Evolutionary conservation across 2,113 vertebrate genomes (phyloP).

Genomic region (Alethe diademata): DNA sequence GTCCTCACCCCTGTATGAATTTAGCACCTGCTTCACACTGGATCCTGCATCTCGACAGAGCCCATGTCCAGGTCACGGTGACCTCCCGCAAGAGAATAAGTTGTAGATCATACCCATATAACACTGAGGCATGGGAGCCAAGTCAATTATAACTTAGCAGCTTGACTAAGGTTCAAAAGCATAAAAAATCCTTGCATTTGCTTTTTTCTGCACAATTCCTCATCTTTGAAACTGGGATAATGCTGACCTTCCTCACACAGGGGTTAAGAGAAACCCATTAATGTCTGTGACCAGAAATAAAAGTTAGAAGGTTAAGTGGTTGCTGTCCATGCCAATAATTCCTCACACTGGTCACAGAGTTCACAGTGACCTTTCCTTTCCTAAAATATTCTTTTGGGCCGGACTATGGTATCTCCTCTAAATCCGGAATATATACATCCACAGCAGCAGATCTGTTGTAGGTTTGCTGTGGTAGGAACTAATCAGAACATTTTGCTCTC

Average conservation of each 20-base stretch:
- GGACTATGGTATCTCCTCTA: background rate
- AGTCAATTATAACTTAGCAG: background rate
- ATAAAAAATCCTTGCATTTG: background rate
- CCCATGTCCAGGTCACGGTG: background rate
- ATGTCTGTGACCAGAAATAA: slow-evolving; percentile 30
- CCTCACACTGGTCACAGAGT: background rate
- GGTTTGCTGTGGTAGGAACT: background rate
- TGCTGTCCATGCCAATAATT: slow-evolving; percentile 16
- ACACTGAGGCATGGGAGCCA: background rate
- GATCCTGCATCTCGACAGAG: background rate
- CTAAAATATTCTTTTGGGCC: background rate
- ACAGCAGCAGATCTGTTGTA: background rate
- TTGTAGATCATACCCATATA: background rate
- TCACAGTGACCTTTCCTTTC: slow-evolving; percentile 27
- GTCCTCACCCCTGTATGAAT: background rate
- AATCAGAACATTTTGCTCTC: background rate
- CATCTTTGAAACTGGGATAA: background rate
- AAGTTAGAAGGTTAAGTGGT: slow-evolving; percentile 39
- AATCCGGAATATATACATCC: background rate
- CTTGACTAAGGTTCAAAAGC: background rate
- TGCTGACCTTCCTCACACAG: background rate
- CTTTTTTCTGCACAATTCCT: slow-evolving; percentile 5
- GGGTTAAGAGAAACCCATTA: slow-evolving; percentile 45
- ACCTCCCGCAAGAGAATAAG: background rate
- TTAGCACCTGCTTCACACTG: background rate